phyloP scores from a whole-genome alignment of 35 echinoderm and acorn worm species.

The Chiridota heheva region DNA sequence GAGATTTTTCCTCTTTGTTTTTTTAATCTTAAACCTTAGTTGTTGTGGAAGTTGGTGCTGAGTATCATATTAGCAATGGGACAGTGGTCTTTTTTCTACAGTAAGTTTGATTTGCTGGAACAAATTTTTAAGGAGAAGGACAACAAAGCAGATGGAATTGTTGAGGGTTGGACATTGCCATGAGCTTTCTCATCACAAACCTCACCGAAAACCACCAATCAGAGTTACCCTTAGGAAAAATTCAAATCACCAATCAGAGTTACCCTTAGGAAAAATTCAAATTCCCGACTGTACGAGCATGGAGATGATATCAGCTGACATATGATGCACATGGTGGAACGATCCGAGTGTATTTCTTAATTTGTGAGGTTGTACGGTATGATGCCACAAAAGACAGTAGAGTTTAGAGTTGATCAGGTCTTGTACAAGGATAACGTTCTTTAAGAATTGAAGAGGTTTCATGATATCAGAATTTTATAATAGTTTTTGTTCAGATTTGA shows the following conservation, averaged over 20 bases:
- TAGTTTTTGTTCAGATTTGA: no score
- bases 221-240: constrained; percentile 74
- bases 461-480: constrained; percentile 64
- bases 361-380: constrained; percentile 67
- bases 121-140: no score
- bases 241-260: constrained; percentile 88
- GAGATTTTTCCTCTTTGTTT: no score
- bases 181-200: constrained; percentile 81
- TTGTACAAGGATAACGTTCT: constrained; percentile 71
- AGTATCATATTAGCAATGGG: no score
- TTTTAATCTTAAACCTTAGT: no score
- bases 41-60: no score
- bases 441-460: constrained; percentile 66
- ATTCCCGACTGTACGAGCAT: constrained; percentile 67
- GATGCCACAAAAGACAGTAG: constrained; percentile 78
- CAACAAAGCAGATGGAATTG: no score
- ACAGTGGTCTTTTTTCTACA: no score
- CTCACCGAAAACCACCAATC: constrained; percentile 76
- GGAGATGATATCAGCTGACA: constrained; percentile 72
- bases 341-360: constrained; percentile 67
- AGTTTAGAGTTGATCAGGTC: constrained; percentile 73
- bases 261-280: constrained; percentile 84
- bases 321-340: constrained; percentile 72
- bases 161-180: no score
- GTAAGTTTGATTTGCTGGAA: no score